Base-by-base conservation (phyloP, 1,140 invertebrate species). In the Drosophila erecta region DNA sequence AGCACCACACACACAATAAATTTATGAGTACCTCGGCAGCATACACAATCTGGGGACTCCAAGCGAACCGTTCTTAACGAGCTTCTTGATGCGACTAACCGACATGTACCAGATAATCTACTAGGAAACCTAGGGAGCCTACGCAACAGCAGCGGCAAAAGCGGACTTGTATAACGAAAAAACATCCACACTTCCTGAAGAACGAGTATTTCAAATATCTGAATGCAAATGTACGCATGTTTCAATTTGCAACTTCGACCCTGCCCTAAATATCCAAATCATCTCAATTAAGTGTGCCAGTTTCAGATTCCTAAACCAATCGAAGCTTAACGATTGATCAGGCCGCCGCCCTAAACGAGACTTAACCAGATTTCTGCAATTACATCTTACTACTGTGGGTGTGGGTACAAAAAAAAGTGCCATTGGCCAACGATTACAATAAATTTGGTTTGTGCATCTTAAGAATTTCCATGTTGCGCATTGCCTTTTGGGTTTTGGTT, bases 261-360 rank as follows among this genome's bases (percentile, higher is more conserved):
- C 60, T 87, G 79, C 50, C 58, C 85, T 70, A 41, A 76, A 85
- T 74, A 59, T 44, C 47, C 30, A 70, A 80, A 81, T 86, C 67
- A 50, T 58, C 74, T 76, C 35, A 89, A 84, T 90, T 71, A 75
- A 74, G 24, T 58, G 66, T 38, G 43, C 55, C 62, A 67, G 65
- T 69, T 76, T 69, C 22, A 4, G 37, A 67, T 33, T 65, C 11
- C 17, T 6, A 14, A 33, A 15, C 44, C 59, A 65, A 65, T 65
- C 64, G n/a, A 24, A 20, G 43, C 41, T 33, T 2, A 20, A 6
- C 65, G 24, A 57, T 70, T 70, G 27, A 70, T 65, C 35, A 47
- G 30, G 41, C 62, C 59, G 66, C 33, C 40, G 50, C 41, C 12
- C 40, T 30, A 17, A 40, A 47, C 8, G n/a, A 66, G 35, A 55